Conservation (phyloP, 2,797 vertebrate genomes). For the Aselliscus stoliczkanus region DNA sequence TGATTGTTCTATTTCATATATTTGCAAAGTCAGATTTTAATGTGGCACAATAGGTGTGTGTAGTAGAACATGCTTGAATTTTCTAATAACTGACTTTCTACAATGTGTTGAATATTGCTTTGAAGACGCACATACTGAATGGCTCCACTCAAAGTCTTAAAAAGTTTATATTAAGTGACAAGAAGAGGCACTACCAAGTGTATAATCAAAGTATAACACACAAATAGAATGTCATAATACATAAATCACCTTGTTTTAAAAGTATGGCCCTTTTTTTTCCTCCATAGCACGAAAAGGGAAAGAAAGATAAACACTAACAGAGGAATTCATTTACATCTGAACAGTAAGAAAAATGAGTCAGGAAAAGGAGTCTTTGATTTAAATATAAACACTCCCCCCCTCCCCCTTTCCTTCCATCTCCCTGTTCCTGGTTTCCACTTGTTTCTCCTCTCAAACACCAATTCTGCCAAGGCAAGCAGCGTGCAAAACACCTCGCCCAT, state of each 20-base stretch:
- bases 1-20: not conserved
- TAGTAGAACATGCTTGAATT: not conserved
- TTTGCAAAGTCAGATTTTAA: not conserved
- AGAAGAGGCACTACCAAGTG: not conserved
- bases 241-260: not conserved
- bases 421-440: not conserved
- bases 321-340: not conserved
- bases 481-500: not conserved
- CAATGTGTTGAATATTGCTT: not conserved
- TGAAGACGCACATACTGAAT: not conserved
- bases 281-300: not conserved
- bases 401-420: accelerated
- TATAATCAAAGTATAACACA: not conserved
- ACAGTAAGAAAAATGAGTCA: not conserved
- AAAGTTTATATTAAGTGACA: not conserved
- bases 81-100: not conserved
- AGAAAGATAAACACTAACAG: not conserved
- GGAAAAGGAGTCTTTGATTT: not conserved
- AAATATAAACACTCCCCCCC: too few relatives aligned
- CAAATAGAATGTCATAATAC: not conserved
- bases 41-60: not conserved
- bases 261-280: not conserved
- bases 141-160: not conserved
- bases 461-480: not conserved
- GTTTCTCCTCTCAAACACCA: not conserved